Conservation (phyloP, 1,140 invertebrate species). For the Neoseiulus cucumeris region DNA sequence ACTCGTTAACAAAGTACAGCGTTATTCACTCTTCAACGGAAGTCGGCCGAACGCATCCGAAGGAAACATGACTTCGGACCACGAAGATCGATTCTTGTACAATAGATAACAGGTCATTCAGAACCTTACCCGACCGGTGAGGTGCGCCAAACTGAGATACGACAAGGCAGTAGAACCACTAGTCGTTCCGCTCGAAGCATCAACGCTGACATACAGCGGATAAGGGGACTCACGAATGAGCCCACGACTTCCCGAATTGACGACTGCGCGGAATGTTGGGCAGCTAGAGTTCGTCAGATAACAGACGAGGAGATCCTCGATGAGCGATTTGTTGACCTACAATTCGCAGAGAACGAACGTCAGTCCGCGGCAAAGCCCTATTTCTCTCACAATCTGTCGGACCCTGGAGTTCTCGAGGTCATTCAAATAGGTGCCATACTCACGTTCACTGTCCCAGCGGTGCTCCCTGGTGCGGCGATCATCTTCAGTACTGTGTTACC, state of each 20-base stretch:
- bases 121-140: background rate
- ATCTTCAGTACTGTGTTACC: background rate
- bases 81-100: slow-evolving; percentile 6
- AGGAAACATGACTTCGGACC: background rate
- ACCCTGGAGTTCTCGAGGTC: background rate
- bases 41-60: background rate
- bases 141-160: background rate
- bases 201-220: slow-evolving; percentile 25
- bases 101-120: too few species aligned
- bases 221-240: slow-evolving; percentile 21
- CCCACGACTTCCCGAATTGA: slow-evolving; percentile 15
- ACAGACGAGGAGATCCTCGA: slow-evolving; percentile 53
- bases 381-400: background rate
- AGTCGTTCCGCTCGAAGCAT: slow-evolving; percentile 12
- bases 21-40: background rate
- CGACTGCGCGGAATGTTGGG: slow-evolving; percentile 33
- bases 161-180: slow-evolving; percentile 22
- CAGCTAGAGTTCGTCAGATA: slow-evolving; percentile 51
- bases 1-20: background rate
- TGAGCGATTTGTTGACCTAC: slow-evolving; percentile 13
- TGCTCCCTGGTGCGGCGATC: background rate
- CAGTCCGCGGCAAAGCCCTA: background rate
- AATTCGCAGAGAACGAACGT: background rate
- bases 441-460: background rate
- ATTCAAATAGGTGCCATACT: background rate